Base-by-base conservation (phyloP, 2,888 invertebrate genomes). In the Aleiodes alternator region DNA sequence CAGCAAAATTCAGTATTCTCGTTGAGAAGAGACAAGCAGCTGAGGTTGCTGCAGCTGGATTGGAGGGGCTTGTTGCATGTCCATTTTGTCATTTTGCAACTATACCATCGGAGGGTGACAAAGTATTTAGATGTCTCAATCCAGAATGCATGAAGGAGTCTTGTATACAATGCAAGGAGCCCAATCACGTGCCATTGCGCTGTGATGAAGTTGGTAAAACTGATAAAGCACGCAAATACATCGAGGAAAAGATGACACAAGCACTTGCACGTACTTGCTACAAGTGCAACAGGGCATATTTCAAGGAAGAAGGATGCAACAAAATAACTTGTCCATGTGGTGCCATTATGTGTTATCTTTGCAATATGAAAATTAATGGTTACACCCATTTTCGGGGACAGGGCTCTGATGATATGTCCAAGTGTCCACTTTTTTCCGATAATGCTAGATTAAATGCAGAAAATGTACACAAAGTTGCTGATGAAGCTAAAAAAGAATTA, bases 261-360 rank as follows among this genome's bases (percentile, higher is more conserved):
- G 87, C 85, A 31, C 73, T 87, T 11, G 80, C 89, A 73, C 85
- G 91, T 56, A 90, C 87, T 76, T 92, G 92, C 82, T 90, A 87
- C 78, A 87, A 87, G 38, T 92, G 92, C 76, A 84, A 86, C 1
- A 85, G 87, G 48, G 89, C 90, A 56, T 92, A 92, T 80, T 90
- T 91, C 77, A 92, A 92, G 83, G 90, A 89, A 69, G 90, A 90
- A 73, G 92, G 92, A 0, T 93, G 93, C 82, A 93, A 93, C 80
- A 91, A 91, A 81, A 92, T 93, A 90, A 90, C 89, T 0, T 93
- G 93, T 80, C 80, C 82, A 4, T 93, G 93, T 82, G 92, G 92
- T 0, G 91, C 91, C 4, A 80, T 78, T 12, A 92, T 92, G 90
- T 93, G 93, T 80, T 93, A 93, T 77, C 83, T 92, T 11, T 93